These are phyloP conservation scores for Drosophila lacteicornis DNA, from an alignment of 1,140 invertebrate species.

Conservation along the genomic window DNA sequence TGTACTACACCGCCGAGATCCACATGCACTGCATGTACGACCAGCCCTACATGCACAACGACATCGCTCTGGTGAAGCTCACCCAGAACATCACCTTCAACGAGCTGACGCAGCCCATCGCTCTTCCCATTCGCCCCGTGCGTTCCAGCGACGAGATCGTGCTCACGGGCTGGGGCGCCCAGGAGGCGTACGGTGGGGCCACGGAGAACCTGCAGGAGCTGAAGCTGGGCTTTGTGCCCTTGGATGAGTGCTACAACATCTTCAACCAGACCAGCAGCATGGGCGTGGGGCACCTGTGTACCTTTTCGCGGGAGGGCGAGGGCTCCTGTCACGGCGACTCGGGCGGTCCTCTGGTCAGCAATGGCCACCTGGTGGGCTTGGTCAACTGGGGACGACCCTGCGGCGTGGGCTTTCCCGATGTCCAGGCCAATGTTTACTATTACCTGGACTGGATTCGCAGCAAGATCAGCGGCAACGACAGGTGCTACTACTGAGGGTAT, in stretches of 20 bases:
- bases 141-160: conserved; percentile 60
- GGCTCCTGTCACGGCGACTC: conserved; percentile 86
- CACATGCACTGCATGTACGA: conserved; percentile 73
- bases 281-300: conserved; percentile 86
- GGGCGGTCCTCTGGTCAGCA: conserved; percentile 84
- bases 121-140: conserved; percentile 22
- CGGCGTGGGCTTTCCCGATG: conserved; percentile 85
- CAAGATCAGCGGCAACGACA: conserved; percentile 58
- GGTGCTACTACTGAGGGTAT: conserved; percentile 12
- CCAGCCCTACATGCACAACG: conserved; percentile 82
- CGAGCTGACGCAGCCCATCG: conserved; percentile 85
- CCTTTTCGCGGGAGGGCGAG: conserved; percentile 86
- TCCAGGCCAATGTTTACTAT: conserved; percentile 84
- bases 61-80: conserved; percentile 86
- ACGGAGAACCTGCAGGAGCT: conserved; percentile 63
- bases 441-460: conserved; percentile 72
- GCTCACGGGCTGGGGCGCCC: conserved; percentile 86
- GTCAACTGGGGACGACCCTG: conserved; percentile 87
- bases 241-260: conserved; percentile 54
- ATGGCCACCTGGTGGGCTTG: conserved; percentile 84
- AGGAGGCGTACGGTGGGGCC: conserved; percentile 25
- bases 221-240: conserved; percentile 46
- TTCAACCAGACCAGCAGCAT: conserved; percentile 58
- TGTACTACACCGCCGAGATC: conserved; percentile 47
- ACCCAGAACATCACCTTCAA: conserved; percentile 79